Conservation (phyloP, 2,888 invertebrate species). For the Calameuta idolon region DNA sequence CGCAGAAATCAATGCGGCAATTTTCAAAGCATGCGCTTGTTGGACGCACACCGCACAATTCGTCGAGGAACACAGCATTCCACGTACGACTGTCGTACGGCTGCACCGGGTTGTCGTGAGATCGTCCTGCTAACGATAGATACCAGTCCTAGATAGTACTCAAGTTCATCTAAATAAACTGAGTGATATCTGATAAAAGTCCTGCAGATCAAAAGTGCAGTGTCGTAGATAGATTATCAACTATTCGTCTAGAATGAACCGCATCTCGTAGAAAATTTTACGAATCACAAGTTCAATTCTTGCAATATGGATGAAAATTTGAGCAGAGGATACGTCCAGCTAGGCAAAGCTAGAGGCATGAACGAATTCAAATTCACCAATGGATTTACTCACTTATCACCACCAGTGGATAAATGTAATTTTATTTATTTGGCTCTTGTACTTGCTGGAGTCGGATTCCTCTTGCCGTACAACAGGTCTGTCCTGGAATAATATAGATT, state of each 20-base stretch:
- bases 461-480: constrained; percentile 93
- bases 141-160: background rate
- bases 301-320: constrained; percentile 74
- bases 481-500: constrained; percentile 3
- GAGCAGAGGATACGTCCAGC: constrained; percentile 75
- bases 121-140: background rate
- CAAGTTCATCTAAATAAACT: background rate
- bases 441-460: constrained; percentile 89
- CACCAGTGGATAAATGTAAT: constrained; percentile 79
- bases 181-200: background rate
- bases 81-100: background rate
- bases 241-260: background rate
- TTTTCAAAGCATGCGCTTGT: constrained; percentile 62
- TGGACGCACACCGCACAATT: constrained; percentile 14
- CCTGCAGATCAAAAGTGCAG: background rate
- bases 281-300: background rate
- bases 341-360: constrained; percentile 72
- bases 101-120: background rate
- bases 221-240: background rate
- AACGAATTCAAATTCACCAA: constrained; percentile 69
- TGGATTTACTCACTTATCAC: constrained; percentile 73
- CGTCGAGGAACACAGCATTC: background rate
- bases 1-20: constrained; percentile 67
- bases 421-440: constrained; percentile 81
- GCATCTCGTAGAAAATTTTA: background rate